These are phyloP conservation scores for Polydrusus cervinus DNA, from an alignment of 2,888 invertebrate species.

Conservation along the genomic window DNA sequence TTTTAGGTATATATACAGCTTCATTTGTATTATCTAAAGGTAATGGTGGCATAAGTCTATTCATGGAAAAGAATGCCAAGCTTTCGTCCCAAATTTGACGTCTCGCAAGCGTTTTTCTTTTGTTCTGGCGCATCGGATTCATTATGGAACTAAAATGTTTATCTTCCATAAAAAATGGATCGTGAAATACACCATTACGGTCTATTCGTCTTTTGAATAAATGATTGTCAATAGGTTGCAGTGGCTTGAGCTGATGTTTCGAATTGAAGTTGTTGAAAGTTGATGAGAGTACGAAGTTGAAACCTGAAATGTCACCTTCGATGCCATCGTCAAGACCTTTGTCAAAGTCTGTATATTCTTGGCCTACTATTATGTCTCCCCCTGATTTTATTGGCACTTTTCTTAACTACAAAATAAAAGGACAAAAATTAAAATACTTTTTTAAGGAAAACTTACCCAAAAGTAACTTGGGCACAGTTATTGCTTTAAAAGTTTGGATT, in stretches of 20 bases:
- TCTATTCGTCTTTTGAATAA: conserved; percentile 28
- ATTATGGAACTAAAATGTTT: not conserved
- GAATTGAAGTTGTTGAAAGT: conserved; percentile 68
- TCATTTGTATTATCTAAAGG: conserved; percentile 19
- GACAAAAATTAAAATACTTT: not conserved
- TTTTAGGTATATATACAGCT: conserved; percentile 4
- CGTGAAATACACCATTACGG: not conserved
- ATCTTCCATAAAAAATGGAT: conserved; percentile 21
- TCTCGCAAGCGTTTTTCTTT: conserved; percentile 13
- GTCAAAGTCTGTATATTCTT: conserved; percentile 80
- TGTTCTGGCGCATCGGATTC: not conserved
- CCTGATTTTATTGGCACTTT: conserved; percentile 75
- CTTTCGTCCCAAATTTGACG: conserved; percentile 47
- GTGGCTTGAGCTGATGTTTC: not conserved
- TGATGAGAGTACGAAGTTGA: conserved; percentile 77
- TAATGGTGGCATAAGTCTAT: conserved; percentile 20
- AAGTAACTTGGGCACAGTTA: too few species aligned
- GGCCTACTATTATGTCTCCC: conserved; percentile 81
- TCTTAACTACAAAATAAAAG: conserved; percentile 70
- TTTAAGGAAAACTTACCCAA: too few species aligned
- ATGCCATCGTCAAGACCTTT: conserved; percentile 78
- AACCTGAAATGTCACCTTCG: conserved; percentile 80
- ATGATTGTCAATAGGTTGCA: conserved; percentile 1
- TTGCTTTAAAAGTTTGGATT: too few species aligned
- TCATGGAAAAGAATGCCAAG: conserved; percentile 27